Evolutionary conservation across 2,113 vertebrate genomes (phyloP).

Genomic region (Mionectes macconnelli): DNA sequence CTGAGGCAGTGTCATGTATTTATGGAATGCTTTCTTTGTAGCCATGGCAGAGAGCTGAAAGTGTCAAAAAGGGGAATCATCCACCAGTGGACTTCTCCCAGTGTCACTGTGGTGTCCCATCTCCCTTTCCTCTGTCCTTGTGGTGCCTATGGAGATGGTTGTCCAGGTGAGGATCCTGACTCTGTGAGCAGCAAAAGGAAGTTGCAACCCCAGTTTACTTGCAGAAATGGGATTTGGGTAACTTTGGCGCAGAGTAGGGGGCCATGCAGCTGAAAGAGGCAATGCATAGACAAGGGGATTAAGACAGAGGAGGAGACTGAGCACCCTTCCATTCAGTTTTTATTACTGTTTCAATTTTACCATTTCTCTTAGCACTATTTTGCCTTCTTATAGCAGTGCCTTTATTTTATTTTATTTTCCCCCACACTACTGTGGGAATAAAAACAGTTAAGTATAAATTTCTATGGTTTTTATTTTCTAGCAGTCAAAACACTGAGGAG

Average conservation of each 20-base stretch:
- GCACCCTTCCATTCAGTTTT: not conserved
- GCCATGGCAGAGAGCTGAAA: not conserved
- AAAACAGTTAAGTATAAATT: not conserved
- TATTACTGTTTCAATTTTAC: not conserved
- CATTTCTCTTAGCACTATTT: not conserved
- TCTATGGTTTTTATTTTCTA: not conserved
- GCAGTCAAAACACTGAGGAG: fast-evolving
- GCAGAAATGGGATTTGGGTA: not conserved
- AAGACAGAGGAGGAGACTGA: not conserved
- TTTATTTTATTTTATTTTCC: not conserved
- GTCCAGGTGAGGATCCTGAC: fast-evolving
- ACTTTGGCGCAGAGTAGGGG: not conserved
- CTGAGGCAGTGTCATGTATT: not conserved
- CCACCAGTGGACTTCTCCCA: not conserved
- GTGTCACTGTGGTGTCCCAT: too few species aligned
- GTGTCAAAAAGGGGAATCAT: not conserved
- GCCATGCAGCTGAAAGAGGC: not conserved
- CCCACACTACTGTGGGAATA: not conserved
- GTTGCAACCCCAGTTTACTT: not conserved
- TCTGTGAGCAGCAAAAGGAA: not conserved
- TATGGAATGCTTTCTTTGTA: not conserved
- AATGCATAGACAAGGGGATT: not conserved
- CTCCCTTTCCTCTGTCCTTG: not conserved
- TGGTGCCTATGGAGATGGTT: not conserved
- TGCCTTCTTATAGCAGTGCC: not conserved